A percentile compares a stretch with the other conserved stretches of the same genome.
These are phyloP conservation scores for Ommatoiulus sabulosus DNA, from an alignment of 2,888 invertebrate genomes.

Conservation along the genomic window DNA sequence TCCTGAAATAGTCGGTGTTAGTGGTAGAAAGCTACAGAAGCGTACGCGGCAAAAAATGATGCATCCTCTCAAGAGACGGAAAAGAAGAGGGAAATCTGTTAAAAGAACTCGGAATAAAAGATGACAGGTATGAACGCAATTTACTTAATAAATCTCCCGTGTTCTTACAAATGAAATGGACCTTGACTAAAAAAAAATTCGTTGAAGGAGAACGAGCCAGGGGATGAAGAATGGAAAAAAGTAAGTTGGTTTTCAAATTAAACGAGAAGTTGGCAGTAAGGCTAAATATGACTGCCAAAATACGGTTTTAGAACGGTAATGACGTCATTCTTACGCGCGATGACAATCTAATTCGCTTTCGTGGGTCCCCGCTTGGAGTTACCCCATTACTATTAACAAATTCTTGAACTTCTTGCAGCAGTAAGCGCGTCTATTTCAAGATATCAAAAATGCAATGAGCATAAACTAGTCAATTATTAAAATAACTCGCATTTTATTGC, in stretches of 20 bases:
- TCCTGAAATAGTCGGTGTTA: not conserved
- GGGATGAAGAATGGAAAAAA: not conserved
- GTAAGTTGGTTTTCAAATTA: not conserved
- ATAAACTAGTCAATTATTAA: not conserved
- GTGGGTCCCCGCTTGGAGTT: not conserved
- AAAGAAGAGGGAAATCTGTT: not conserved
- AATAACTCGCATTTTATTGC: no score
- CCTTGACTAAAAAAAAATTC: not conserved
- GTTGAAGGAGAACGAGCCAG: not conserved
- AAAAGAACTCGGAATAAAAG: not conserved
- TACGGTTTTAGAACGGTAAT: not conserved
- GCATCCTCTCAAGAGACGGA: not conserved
- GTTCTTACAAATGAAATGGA: slow-evolving; percentile 4
- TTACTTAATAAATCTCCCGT: slow-evolving; percentile 4
- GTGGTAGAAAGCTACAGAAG: not conserved
- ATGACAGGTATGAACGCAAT: not conserved
- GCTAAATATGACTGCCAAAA: not conserved
- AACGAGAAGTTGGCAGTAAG: not conserved
- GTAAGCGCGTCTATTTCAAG: not conserved
- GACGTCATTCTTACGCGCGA: not conserved
- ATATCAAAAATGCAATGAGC: no score
- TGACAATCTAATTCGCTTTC: not conserved
- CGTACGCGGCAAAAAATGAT: not conserved
- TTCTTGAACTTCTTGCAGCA: no score
- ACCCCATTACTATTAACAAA: not conserved